Evolutionary conservation across 2,113 vertebrate species (phyloP), one percentile per base, ranked within the genome.

Genomic region (Ceyx cyanopectus): DNA sequence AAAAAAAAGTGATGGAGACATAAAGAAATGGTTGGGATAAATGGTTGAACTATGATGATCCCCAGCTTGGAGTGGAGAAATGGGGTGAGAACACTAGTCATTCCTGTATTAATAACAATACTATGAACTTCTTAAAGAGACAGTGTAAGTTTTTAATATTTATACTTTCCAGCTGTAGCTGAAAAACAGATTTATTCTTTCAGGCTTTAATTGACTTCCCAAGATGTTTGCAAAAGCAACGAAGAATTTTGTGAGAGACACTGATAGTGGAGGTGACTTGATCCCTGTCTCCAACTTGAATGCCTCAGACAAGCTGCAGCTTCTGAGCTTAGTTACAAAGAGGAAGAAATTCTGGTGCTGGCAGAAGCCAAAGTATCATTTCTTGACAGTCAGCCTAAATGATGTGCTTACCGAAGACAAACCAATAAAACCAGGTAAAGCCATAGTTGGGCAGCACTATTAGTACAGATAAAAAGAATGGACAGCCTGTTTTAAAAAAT

Each of bases 221-320:
- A 94, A 93, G 73, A 99, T 99, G 99, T 99, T 99, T 96, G 98
- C 98, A 87, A 98, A 98, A 92, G 99, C 99, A 60, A 98, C 99
- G 12, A 98, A 94, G 82, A 99, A 98, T 96, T 98, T 99, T 12
- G 98, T 99, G 92, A 98, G 97, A 94, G 98, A 99, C 95, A 98
- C 99, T 62, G 99, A 98, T 61, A 51, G 81, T 2, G 98, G 97
- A 20, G 99, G 99, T 37, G 77, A 97, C 41, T 94, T 99, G 95
- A 98, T 99, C 76, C 97, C 99, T 4, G 97, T 99, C 45, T 97
- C 97, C 57, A 97, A 98, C 51, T 63, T 99, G 87, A 99, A 98
- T 1, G 98, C 99, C 91, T 98, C 98, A 0, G 96, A 98, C 89
- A 98, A 97, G 29, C 87, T 99, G 29, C 93, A 94, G 9, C 97